Evolutionary conservation across 2,113 vertebrate genomes (phyloP), one percentile per base, ranked within the genome.

Genomic region (Natator depressus): DNA sequence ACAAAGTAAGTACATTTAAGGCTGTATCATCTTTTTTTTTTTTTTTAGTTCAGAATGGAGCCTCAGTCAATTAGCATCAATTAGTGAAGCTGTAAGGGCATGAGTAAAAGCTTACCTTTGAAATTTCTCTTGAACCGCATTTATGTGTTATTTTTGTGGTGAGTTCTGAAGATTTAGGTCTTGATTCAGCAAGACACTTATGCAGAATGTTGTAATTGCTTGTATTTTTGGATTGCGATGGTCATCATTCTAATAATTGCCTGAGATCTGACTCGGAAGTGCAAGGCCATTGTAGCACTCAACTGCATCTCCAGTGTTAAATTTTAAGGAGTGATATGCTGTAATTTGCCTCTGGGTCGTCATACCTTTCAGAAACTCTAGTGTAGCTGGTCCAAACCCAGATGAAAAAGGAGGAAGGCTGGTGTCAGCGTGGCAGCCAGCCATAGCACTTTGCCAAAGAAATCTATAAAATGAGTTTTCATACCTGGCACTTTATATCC

Each of bases 241-340:
- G 8, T 57, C 75, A 59, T 29, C 19, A 3, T 8, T 9, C 25
- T 47, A 80, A 25, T 5, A 51, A 38, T 12, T 87, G 25, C 22
- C 69, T 3, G 42, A 0, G 0, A 38, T 0, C 1, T 2, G 17
- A 84, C 31, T 0, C 0, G 76, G 25, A 29, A 4, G 1, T 72
- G 31, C 42, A 17, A 80, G 27, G 55, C 55, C 14, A 11, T 19
- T 1, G 22, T 11, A 53, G 62, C 59, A 46, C 38, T 59, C 50
- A 47, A 6, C 10, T 31, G 16, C 13, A 22, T 22, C 19, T n/a
- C 31, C 53, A 31, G 38, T 2, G 22, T 47, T 10, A 46, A 84
- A 25, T 38, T 72, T n/a, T 72, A 47, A 76, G 31, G 2, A 91
- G 42, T 12, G 19, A 3, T 42, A 8, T 5, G 35, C 49, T 85